These are phyloP conservation scores for Drosophila greeni DNA, from an alignment of 2,888 invertebrate species.

Conservation along the genomic window DNA sequence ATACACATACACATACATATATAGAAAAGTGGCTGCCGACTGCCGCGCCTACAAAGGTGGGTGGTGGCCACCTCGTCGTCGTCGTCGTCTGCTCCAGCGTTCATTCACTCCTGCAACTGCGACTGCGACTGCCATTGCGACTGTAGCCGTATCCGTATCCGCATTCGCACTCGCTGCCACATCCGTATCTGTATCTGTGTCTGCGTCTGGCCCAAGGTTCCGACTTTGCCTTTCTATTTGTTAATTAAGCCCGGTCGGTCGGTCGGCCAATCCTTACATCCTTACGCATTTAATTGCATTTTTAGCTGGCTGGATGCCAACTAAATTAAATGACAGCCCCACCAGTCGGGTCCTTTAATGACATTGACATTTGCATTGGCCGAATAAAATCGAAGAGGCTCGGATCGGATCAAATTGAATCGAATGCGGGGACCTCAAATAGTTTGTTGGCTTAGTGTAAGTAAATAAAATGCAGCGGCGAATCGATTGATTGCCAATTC, in stretches of 20 bases:
- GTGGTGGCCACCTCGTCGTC: slow-evolving; percentile 32
- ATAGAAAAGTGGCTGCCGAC: slow-evolving; percentile 61
- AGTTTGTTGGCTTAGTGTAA: slow-evolving; percentile 46
- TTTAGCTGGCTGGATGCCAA: slow-evolving; percentile 55
- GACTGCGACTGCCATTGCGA: slow-evolving; percentile 20
- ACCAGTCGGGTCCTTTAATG: slow-evolving; percentile 53
- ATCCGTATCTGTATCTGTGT: slow-evolving; percentile 45
- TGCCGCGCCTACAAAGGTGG: slow-evolving; percentile 58
- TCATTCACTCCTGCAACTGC: slow-evolving; percentile 60
- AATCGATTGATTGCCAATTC: slow-evolving; percentile 62
- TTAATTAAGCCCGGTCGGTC: slow-evolving; percentile 61
- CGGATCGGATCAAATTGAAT: slow-evolving; percentile 2
- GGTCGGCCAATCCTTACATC: slow-evolving; percentile 27
- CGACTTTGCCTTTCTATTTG: slow-evolving; percentile 65
- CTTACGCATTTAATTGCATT: slow-evolving; percentile 70
- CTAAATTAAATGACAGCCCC: slow-evolving; percentile 50
- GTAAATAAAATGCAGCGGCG: slow-evolving; percentile 65
- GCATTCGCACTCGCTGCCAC: slow-evolving; percentile 11
- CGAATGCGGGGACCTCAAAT: slow-evolving; percentile 17
- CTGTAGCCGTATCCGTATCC: slow-evolving; percentile 12
- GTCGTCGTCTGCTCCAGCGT: slow-evolving; percentile 64
- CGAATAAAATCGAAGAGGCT: slow-evolving; percentile 21
- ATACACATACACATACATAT: slow-evolving; percentile 33
- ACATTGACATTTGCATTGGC: slow-evolving; percentile 67
- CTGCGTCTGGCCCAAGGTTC: slow-evolving; percentile 64